Base-by-base conservation (phyloP, 1,140 invertebrate genomes). In the Dendrolimus kikuchii region DNA sequence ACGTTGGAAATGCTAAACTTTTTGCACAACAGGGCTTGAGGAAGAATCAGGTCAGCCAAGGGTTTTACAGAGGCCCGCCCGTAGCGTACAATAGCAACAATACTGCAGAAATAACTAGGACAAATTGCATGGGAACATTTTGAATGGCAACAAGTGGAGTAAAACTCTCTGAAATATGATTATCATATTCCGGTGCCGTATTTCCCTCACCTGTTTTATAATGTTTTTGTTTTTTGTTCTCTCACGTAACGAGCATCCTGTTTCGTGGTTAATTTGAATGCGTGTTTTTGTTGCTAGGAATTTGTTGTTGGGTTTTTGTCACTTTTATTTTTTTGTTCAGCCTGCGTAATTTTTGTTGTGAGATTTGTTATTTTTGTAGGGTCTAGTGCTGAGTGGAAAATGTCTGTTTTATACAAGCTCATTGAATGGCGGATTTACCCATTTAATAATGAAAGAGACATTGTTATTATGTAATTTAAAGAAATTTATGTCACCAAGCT, bases 221-320 rank as follows among this genome's bases (percentile, higher is more conserved):
- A 55, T 51, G 48, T 62, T 68, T 67, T 65, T 71, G 51, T 54
- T 68, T 65, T 76, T 74, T 68, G 57, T 65, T 56, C 62, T 63
- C 53, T 40, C 51, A 60, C 64, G 59, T 74, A 76, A 78, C 75
- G 73, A 78, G 73, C 71, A 65, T 76, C 75, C 75, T 76, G 75
- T 74, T 74, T 67, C 62, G 67, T 54, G 69, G 71, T 76, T 78
- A 78, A 78, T 78, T 78, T 78, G 68, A 68, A 78, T 76, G 64
- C 67, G 55, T 72, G 67, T 76, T 78, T 69, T 78, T 76, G 68
- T 74, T 71, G 57, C 64, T 66, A 63, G 60, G 58, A 65, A 72
- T 71, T 77, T 74, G 62, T 59, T 63, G 54, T 66, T 54, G 58
- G 57, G 63, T 70, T 69, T 73, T 74, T 67, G 63, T 55, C 63